phyloP scores from a whole-genome alignment of 2,113 vertebrate genomes.

The Onychorhynchus coronatus region DNA sequence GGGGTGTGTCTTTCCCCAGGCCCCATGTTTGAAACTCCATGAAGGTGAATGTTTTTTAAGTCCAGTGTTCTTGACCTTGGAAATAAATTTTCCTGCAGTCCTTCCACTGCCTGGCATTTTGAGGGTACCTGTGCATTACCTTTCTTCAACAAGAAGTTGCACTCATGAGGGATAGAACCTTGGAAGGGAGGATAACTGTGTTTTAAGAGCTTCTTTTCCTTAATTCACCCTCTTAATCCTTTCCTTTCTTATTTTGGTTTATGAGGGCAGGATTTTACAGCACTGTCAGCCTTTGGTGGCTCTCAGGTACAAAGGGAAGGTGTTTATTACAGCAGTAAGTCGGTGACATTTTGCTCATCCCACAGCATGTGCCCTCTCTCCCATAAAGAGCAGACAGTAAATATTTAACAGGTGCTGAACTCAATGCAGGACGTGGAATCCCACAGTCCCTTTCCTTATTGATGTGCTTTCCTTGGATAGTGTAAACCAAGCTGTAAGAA shows the following conservation, averaged over 20 bases:
- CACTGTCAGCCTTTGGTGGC: neutral
- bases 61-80: neutral
- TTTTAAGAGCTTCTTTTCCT: neutral
- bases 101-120: neutral
- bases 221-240: neutral
- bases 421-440: neutral
- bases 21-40: neutral
- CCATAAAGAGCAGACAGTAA: neutral
- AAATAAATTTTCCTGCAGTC: neutral
- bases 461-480: neutral
- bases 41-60: neutral
- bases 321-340: neutral
- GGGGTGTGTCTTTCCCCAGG: neutral
- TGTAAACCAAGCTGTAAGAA: neutral
- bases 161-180: accelerated
- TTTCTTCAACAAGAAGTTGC: neutral
- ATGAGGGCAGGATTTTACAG: neutral
- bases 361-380: neutral
- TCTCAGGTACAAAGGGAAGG: neutral
- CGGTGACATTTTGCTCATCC: neutral
- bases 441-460: neutral
- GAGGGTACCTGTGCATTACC: neutral
- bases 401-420: neutral
- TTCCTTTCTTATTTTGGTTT: neutral
- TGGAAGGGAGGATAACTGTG: neutral